phyloP scores from a whole-genome alignment of 2,797 vertebrate species.

The Cygnus olor region DNA sequence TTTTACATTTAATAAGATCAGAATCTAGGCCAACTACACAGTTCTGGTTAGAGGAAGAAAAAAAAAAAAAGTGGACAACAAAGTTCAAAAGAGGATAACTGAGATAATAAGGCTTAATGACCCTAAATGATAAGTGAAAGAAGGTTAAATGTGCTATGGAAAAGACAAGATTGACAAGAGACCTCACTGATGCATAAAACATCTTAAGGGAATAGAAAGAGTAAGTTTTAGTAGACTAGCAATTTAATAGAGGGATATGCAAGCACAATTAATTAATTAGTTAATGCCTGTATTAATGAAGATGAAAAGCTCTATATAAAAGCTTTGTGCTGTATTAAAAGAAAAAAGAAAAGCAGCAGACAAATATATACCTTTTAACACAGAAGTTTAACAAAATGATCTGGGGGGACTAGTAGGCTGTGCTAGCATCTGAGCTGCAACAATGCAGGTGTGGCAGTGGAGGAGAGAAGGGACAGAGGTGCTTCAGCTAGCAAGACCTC shows the following conservation, averaged over 20 bases:
- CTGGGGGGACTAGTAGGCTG: neutral
- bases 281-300: constrained; percentile 32
- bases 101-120: neutral
- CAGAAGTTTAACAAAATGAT: neutral
- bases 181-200: neutral
- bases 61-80: neutral
- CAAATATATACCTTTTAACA: rapidly evolving
- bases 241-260: constrained; percentile 30
- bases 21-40: neutral
- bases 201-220: constrained; percentile 37
- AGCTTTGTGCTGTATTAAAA: neutral
- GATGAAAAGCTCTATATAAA: neutral
- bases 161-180: constrained; percentile 17
- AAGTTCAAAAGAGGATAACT: constrained; percentile 35
- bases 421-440: neutral
- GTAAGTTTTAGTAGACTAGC: constrained; percentile 29
- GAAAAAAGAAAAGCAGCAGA: neutral
- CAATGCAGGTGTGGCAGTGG: neutral
- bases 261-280: constrained; percentile 54
- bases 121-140: constrained; percentile 4
- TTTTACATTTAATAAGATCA: neutral
- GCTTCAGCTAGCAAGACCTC: neutral
- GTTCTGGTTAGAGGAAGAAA: neutral
- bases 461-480: neutral
- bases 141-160: neutral